Evolutionary conservation across 2,888 invertebrate species (phyloP).

Genomic region (Chesias legatella): DNA sequence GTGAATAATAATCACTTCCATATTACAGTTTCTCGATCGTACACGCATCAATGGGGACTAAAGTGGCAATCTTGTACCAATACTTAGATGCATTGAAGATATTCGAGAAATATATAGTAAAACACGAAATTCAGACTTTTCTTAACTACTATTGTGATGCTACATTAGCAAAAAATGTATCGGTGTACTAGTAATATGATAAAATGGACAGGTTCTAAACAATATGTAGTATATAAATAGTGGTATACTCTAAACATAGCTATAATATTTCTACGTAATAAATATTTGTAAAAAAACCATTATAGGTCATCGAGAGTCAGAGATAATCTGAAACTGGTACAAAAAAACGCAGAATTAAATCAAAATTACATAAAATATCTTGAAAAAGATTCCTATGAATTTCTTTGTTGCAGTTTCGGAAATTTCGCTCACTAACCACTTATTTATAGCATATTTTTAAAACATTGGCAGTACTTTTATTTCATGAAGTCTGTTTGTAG

Average conservation of each 20-base stretch:
- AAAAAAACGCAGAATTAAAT: too few relatives aligned
- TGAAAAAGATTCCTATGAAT: too few relatives aligned
- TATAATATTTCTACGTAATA: conserved; percentile 21
- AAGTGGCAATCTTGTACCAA: conserved; percentile 18
- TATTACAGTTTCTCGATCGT: conserved; percentile 25
- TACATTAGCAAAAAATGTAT: conserved; percentile 24
- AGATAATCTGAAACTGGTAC: too few relatives aligned
- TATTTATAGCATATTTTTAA: too few relatives aligned
- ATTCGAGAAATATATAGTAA: conserved; percentile 31
- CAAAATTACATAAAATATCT: too few relatives aligned
- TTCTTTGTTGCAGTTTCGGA: too few relatives aligned
- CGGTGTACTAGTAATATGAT: conserved; percentile 35
- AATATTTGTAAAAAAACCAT: too few relatives aligned
- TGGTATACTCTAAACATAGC: conserved; percentile 32
- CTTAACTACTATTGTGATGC: conserved; percentile 26
- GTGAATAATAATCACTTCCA: conserved; percentile 48
- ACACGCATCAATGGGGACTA: conserved; percentile 23
- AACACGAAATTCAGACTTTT: conserved; percentile 24
- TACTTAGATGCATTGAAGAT: conserved; percentile 16
- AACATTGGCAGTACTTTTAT: too few relatives aligned
- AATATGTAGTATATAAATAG: conserved; percentile 19
- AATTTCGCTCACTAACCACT: too few relatives aligned
- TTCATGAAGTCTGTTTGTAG: too few relatives aligned
- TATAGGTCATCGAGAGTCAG: too few relatives aligned
- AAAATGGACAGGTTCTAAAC: conserved; percentile 51